Base-by-base conservation (phyloP, 1,140 invertebrate genomes). In the Palaemon carinicauda region DNA sequence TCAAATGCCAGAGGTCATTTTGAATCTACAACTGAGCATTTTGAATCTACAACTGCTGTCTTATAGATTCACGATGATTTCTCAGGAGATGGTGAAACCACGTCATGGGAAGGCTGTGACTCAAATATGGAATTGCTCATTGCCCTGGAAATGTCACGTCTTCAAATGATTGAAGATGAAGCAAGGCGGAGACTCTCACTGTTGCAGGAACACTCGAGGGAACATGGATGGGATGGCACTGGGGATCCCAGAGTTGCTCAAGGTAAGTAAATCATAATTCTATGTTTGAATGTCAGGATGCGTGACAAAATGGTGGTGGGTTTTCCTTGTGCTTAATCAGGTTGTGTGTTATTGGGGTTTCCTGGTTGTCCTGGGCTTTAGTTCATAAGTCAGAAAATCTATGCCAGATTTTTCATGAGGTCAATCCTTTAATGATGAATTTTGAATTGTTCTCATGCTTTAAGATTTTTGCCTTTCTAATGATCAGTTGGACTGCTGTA, bases 141-240 rank as follows among this genome's bases (percentile, higher is more conserved):
- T 90, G 94, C 95, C 15, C 90, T 95, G 80, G 95, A 95, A 91
- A 95, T 95, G 94, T 95, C 94, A 1, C 91, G 94, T 24, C 91
- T 95, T n/a, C 94, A 95, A 91, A 94, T 94, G 92, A 93, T 94
- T 52, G 93, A 94, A 91, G 93, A 94, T 77, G 88, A 60, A 77
- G 88, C 84, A 60, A 69, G 88, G 19, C 33, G 83, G 65, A 60
- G 83, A 54, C 65, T 79, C 29, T 86, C 83, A 1, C 54, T 54
- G 75, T 51, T 86, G 41, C 83, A 86, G 60, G 83, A 86, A 51
- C 83, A 86, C 27, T 86, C 83, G 3, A 65, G 83, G 27, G 83
- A 86, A 31, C 83, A 86, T 41, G 83, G 83, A 15, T 86, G 83
- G 83, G 83, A 86, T 74, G 77, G 56, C 10, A 31, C 83, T 17